Evolutionary conservation across 2,888 invertebrate genomes (phyloP).

Genomic region (Thelaira solivaga): DNA sequence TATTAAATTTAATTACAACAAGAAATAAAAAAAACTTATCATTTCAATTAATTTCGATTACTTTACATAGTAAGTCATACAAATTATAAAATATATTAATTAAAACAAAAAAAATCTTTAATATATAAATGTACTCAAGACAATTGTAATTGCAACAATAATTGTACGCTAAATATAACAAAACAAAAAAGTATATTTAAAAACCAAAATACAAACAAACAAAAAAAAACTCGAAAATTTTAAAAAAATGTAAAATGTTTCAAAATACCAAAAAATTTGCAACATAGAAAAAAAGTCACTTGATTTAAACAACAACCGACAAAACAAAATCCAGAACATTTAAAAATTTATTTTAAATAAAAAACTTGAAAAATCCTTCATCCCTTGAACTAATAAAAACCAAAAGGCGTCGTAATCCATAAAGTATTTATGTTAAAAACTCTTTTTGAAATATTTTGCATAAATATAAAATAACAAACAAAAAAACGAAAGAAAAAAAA

Average conservation of each 20-base stretch:
- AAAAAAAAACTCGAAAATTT: conserved; percentile 40
- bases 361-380: neutral
- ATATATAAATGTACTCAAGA: conserved; percentile 75
- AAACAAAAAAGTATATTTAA: conserved; percentile 51
- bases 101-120: conserved; percentile 61
- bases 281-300: conserved; percentile 25
- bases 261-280: conserved; percentile 63
- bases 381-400: conserved; percentile 13
- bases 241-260: conserved; percentile 71
- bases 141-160: conserved; percentile 77
- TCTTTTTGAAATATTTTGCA: conserved; percentile 76
- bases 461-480: conserved; percentile 74
- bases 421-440: conserved; percentile 71
- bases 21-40: conserved; percentile 39
- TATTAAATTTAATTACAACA: conserved; percentile 47
- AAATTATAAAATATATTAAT: conserved; percentile 50
- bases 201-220: conserved; percentile 46
- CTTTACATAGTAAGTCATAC: conserved; percentile 58
- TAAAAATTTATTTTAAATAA: conserved; percentile 18
- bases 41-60: conserved; percentile 59
- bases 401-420: conserved; percentile 47
- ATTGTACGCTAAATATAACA: conserved; percentile 72
- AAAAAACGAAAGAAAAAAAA: conserved; percentile 61
- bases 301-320: conserved; percentile 27
- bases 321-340: conserved; percentile 13